A percentile compares a stretch with the other conserved stretches of the same genome.
phyloP scores from a whole-genome alignment of 2,888 invertebrate species.

The Anarsia innoxiella region DNA sequence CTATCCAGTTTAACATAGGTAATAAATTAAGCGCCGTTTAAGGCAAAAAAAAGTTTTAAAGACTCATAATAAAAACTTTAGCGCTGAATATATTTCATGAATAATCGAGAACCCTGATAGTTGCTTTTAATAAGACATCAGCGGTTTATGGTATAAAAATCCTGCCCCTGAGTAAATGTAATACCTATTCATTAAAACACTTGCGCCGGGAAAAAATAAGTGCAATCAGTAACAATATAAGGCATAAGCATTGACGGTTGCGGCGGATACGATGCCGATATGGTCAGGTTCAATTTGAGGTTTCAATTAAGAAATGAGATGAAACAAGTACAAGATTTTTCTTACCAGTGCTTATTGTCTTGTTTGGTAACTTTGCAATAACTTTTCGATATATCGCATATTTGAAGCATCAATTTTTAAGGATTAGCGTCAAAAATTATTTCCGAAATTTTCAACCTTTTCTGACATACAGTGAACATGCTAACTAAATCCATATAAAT shows the following conservation, averaged over 20 bases:
- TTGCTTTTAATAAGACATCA: conserved; percentile 66
- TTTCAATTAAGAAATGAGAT: too few relatives aligned
- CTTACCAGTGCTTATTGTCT: too few relatives aligned
- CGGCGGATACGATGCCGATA: too few relatives aligned
- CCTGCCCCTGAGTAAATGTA: conserved; percentile 53
- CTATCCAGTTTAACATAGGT: background rate
- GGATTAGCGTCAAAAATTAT: too few relatives aligned
- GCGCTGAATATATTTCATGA: conserved; percentile 54
- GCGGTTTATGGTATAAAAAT: conserved; percentile 51
- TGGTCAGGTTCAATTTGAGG: too few relatives aligned
- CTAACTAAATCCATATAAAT: too few relatives aligned
- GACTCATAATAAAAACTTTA: conserved; percentile 50
- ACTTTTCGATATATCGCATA: too few relatives aligned
- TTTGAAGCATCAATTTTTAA: too few relatives aligned
- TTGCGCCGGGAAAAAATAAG: conserved; percentile 52
- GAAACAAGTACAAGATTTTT: too few relatives aligned
- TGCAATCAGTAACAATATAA: conserved; percentile 31
- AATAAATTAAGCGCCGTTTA: conserved; percentile 16
- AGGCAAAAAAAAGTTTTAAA: conserved; percentile 23
- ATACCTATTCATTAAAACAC: conserved; percentile 69
- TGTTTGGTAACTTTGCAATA: too few relatives aligned
- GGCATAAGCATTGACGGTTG: conserved; percentile 18
- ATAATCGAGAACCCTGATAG: conserved; percentile 45
- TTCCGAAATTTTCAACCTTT: too few relatives aligned
- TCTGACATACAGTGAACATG: too few relatives aligned